Percentiles rank a stretch among this genome's conserved stretches.
Conservation (phyloP, 2,113 vertebrate species). For the Upupa epops region DNA sequence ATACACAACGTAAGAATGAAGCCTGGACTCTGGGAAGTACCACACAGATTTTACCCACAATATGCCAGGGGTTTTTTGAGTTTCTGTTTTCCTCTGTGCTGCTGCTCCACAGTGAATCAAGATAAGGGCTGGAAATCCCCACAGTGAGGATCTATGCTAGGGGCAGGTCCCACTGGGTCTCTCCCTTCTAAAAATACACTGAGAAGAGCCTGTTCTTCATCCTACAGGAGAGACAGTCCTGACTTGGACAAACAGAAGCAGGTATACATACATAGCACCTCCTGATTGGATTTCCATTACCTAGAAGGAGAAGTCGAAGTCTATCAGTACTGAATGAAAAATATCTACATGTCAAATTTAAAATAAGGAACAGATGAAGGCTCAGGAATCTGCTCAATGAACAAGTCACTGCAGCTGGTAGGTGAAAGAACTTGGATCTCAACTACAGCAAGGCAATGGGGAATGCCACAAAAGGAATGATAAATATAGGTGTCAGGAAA, state of each 20-base stretch:
- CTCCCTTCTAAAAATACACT: not conserved
- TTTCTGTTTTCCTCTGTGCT: not conserved
- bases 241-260: not conserved
- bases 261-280: not conserved
- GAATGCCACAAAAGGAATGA: not conserved
- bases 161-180: not conserved
- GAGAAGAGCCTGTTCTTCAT: not conserved
- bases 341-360: not conserved
- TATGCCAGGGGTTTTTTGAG: not conserved
- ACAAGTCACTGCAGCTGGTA: not conserved
- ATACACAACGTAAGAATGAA: not conserved
- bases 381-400: not conserved
- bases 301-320: not conserved
- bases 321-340: not conserved
- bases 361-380: not conserved
- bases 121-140: not conserved
- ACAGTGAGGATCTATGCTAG: not conserved
- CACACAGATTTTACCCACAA: not conserved
- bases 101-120: not conserved
- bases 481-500: not conserved
- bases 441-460: not conserved
- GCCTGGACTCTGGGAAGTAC: not conserved
- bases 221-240: not conserved
- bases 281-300: not conserved
- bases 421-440: not conserved